Evolutionary conservation across 1,140 invertebrate species (phyloP).

Genomic region (Ceratosolen solmsi): DNA sequence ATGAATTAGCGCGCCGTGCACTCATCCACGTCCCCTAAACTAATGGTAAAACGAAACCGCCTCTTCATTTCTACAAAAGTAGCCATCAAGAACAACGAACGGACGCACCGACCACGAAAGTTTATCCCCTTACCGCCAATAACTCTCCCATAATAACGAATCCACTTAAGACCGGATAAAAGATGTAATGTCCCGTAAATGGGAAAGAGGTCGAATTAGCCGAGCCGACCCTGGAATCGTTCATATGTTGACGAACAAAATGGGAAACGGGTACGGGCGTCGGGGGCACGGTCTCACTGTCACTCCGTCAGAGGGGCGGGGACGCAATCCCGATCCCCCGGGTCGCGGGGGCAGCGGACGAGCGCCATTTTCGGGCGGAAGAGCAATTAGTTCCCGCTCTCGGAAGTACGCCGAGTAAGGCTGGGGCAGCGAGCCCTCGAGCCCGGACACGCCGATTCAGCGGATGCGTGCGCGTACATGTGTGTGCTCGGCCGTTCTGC

Average conservation of each 20-base stretch:
- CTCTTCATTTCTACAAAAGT: not conserved
- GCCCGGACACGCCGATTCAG: constrained; percentile 5
- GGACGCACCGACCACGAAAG: not conserved
- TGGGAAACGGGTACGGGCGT: not conserved
- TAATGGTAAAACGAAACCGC: too few species aligned
- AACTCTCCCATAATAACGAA: too few species aligned
- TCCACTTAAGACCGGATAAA: too few species aligned
- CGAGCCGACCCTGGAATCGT: not conserved
- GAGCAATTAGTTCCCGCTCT: not conserved
- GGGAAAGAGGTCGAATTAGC: too few species aligned
- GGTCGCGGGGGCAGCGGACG: constrained; percentile 7
- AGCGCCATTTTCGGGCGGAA: constrained; percentile 44
- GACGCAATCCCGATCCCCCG: not conserved
- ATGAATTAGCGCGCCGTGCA: not conserved
- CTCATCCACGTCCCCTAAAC: not conserved
- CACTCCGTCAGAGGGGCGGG: constrained; percentile 24
- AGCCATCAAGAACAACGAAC: not conserved
- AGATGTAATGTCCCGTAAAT: too few species aligned
- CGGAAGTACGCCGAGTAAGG: not conserved
- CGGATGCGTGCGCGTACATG: not conserved
- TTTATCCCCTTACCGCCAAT: too few species aligned
- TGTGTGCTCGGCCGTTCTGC: not conserved
- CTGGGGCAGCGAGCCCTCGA: not conserved
- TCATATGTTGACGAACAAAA: constrained; percentile 23
- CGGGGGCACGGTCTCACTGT: constrained; percentile 19